Percentiles rank a stretch among this genome's conserved stretches.
Evolutionary conservation across 2,113 vertebrate species (phyloP).

Genomic region (Coptodon bakossiorum): DNA sequence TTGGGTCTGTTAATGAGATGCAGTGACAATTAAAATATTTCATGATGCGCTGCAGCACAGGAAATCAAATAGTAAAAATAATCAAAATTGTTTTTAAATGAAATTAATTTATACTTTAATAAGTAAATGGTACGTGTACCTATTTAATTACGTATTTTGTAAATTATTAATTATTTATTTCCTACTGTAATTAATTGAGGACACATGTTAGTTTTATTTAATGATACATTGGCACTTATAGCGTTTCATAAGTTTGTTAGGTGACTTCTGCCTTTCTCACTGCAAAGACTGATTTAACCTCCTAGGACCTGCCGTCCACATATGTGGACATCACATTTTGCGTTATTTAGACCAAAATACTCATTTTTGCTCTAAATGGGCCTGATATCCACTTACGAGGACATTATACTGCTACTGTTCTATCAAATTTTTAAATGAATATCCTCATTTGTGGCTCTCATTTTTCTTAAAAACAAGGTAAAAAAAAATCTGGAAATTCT

Average conservation of each 20-base stretch:
- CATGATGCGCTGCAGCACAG: neutral
- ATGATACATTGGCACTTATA: neutral
- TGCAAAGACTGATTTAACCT: neutral
- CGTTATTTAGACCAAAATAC: too few relatives aligned
- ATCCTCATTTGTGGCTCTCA: too few relatives aligned
- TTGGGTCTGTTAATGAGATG: neutral
- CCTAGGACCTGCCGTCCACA: too few relatives aligned
- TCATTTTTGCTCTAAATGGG: too few relatives aligned
- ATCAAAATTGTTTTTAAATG: neutral
- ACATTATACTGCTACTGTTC: too few relatives aligned
- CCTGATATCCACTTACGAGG: too few relatives aligned
- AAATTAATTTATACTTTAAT: neutral
- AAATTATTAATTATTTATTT: neutral
- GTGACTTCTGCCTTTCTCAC: neutral
- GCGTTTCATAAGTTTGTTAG: neutral
- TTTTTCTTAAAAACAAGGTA: too few relatives aligned
- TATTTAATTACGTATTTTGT: neutral
- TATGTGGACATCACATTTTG: too few relatives aligned
- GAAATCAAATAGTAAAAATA: neutral
- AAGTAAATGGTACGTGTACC: neutral
- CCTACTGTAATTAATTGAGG: neutral
- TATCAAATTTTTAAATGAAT: too few relatives aligned
- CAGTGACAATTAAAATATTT: neutral
- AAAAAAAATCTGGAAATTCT: too few relatives aligned
- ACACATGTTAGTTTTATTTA: neutral